These are phyloP conservation scores for Amphipyra berbera DNA, from an alignment of 2,888 invertebrate genomes.

Conservation along the genomic window DNA sequence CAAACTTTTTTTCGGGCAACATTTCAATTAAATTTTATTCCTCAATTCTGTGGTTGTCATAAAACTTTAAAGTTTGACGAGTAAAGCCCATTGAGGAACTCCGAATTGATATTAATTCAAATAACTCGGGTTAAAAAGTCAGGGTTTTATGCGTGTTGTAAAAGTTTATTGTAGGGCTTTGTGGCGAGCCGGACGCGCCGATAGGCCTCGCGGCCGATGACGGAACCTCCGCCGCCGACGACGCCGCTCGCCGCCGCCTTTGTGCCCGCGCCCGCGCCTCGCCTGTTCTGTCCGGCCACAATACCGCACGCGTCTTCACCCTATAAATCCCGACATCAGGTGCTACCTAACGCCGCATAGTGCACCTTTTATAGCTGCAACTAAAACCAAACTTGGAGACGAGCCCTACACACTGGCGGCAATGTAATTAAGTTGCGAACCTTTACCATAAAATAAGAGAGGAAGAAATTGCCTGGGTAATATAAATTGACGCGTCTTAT, in stretches of 20 bases:
- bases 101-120: slow-evolving; percentile 90
- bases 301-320: slow-evolving; percentile 65
- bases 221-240: slow-evolving; percentile 74
- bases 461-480: slow-evolving; percentile 28
- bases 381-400: slow-evolving; percentile 49
- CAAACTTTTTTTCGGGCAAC: slow-evolving; percentile 85
- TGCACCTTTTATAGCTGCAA: slow-evolving; percentile 55
- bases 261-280: slow-evolving; percentile 50
- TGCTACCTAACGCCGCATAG: slow-evolving; percentile 59
- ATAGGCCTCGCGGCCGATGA: slow-evolving; percentile 78
- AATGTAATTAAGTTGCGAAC: slow-evolving; percentile 55
- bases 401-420: slow-evolving; percentile 22
- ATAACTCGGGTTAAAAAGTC: slow-evolving; percentile 90
- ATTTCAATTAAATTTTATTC: slow-evolving; percentile 90
- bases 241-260: slow-evolving; percentile 57
- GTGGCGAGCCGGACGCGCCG: slow-evolving; percentile 88
- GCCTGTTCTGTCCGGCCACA: slow-evolving; percentile 38
- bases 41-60: slow-evolving; percentile 87
- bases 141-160: slow-evolving; percentile 89
- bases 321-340: slow-evolving; percentile 59
- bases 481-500: slow-evolving; percentile 37
- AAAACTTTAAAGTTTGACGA: slow-evolving; percentile 89
- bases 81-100: slow-evolving; percentile 90
- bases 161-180: slow-evolving; percentile 89
- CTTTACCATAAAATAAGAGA: slow-evolving; percentile 47